A percentile compares a stretch with the other conserved stretches of the same genome.
These are phyloP conservation scores for Eunapius fragilis DNA, from an alignment of 37 sponge, comb jelly and placozoan genomes.

Conservation along the genomic window DNA sequence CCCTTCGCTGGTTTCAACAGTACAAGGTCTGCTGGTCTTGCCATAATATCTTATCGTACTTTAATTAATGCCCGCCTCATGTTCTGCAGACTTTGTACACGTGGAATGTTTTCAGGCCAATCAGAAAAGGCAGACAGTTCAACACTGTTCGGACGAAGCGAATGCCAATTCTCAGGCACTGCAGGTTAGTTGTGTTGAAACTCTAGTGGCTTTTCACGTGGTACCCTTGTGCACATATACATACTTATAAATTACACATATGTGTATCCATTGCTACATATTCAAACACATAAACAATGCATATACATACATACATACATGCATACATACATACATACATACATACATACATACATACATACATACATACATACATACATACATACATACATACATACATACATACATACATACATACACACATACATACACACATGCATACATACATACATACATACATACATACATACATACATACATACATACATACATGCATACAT, in stretches of 20 bases:
- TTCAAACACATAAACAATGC: background rate
- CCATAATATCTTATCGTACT: background rate
- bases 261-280: background rate
- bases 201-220: too few relatives aligned
- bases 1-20: slow-evolving; percentile 86
- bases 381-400: background rate
- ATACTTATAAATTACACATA: too few relatives aligned
- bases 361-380: background rate
- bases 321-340: background rate
- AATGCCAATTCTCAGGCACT: slow-evolving; percentile 64
- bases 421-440: background rate
- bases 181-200: slow-evolving; percentile 64
- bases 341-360: background rate
- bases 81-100: slow-evolving; percentile 19
- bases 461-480: background rate
- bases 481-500: background rate
- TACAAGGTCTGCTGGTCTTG: slow-evolving; percentile 54
- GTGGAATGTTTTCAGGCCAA: slow-evolving; percentile 77
- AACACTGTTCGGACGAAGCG: slow-evolving; percentile 52
- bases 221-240: too few relatives aligned
- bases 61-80: background rate
- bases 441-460: background rate
- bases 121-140: slow-evolving; percentile 74
- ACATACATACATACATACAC: background rate
- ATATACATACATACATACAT: background rate